These are phyloP conservation scores for Bombus breviceps DNA, from an alignment of 1,140 invertebrate genomes.

Conservation along the genomic window DNA sequence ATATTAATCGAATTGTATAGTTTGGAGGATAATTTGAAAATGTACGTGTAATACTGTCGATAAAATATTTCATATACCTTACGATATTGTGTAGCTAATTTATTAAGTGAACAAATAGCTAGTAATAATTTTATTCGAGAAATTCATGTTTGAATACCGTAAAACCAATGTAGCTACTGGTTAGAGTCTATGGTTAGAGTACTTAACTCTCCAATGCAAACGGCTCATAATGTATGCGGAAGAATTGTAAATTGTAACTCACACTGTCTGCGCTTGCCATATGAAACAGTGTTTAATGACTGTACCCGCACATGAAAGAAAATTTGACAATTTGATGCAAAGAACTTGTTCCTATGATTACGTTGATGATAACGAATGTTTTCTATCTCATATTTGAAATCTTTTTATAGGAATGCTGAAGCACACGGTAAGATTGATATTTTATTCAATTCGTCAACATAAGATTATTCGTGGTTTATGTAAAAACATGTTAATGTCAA, in stretches of 20 bases:
- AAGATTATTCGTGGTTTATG: background rate
- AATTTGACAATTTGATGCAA: conserved; percentile 30
- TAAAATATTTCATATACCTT: background rate
- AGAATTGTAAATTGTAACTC: conserved; percentile 25
- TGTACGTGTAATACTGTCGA: background rate
- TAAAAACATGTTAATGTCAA: background rate
- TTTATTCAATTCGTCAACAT: background rate
- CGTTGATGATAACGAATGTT: conserved; percentile 18
- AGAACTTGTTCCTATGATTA: conserved; percentile 29
- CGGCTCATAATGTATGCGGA: conserved; percentile 24
- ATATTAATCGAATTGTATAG: background rate
- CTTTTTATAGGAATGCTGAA: conserved; percentile 10
- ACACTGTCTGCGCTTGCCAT: background rate
- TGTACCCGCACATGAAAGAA: conserved; percentile 13
- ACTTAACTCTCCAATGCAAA: conserved; percentile 6
- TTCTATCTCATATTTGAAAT: background rate
- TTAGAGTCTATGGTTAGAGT: conserved; percentile 9
- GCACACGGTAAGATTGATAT: conserved; percentile 3
- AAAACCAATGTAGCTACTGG: background rate
- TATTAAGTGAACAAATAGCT: background rate
- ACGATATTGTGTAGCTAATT: background rate
- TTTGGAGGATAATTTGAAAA: background rate
- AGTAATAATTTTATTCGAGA: conserved; percentile 3
- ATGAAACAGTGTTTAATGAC: conserved; percentile 36
- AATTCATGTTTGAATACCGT: background rate